Evolutionary conservation across 2,113 vertebrate species (phyloP).

Genomic region (Chascanopsetta lugubris): DNA sequence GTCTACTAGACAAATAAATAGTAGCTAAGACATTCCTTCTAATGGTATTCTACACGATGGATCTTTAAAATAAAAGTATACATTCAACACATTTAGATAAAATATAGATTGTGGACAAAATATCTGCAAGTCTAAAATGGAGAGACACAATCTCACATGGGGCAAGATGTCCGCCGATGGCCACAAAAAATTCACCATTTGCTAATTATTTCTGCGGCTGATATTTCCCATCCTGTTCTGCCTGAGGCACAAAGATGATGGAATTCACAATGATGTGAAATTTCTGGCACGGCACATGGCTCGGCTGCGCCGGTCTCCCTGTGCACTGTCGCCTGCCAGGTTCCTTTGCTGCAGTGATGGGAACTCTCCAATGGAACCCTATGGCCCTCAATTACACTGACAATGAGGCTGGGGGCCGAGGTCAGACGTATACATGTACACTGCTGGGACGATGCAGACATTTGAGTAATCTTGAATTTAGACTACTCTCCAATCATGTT

Average conservation of each 20-base stretch:
- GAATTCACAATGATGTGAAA: slow-evolving; percentile 67
- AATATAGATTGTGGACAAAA: neutral
- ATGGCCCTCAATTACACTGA: slow-evolving; percentile 61
- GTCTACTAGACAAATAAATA: no score
- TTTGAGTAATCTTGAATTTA: neutral
- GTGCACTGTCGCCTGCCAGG: slow-evolving; percentile 55
- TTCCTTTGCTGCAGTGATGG: slow-evolving; percentile 55
- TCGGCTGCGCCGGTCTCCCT: slow-evolving; percentile 49
- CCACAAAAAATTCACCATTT: slow-evolving; percentile 29
- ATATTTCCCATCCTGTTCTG: slow-evolving; percentile 40
- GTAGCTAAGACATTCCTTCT: no score
- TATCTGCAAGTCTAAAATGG: slow-evolving; percentile 9
- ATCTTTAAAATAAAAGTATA: no score
- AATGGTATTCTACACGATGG: no score
- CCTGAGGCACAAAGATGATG: slow-evolving; percentile 52
- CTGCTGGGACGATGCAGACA: slow-evolving; percentile 1
- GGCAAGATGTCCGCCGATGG: slow-evolving; percentile 2
- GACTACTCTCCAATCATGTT: neutral
- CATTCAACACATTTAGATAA: no score
- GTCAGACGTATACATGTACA: slow-evolving; percentile 50
- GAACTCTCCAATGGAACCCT: slow-evolving; percentile 61
- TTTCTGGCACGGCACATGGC: slow-evolving; percentile 48
- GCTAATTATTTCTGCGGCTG: slow-evolving; percentile 61
- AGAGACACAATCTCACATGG: slow-evolving; percentile 3
- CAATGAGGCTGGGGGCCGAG: slow-evolving; percentile 40